These are phyloP conservation scores for Neocrepidodera transversa DNA, from an alignment of 2,888 invertebrate species.

Conservation along the genomic window DNA sequence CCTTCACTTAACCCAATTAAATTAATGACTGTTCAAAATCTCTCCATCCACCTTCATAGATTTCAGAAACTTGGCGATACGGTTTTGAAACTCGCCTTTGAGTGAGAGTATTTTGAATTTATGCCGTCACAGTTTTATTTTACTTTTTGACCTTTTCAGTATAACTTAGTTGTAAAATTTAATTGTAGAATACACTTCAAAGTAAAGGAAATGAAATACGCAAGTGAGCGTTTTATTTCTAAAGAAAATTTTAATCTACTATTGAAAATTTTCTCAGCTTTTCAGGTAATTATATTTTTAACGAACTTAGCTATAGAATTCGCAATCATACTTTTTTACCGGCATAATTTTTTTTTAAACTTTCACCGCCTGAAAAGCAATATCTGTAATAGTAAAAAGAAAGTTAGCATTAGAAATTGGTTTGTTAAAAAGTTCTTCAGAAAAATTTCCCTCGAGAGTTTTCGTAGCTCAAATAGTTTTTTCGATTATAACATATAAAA, in stretches of 20 bases:
- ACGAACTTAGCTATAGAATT: too few species aligned
- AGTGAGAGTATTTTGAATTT: slow-evolving; percentile 16
- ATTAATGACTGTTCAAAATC: slow-evolving; percentile 54
- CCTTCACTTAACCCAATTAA: slow-evolving; percentile 56
- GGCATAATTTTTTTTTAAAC: too few species aligned
- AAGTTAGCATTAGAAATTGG: too few species aligned
- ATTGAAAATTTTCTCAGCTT: not conserved
- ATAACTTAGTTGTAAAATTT: not conserved
- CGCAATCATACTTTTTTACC: too few species aligned
- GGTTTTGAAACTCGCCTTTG: slow-evolving; percentile 14
- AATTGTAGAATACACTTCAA: not conserved
- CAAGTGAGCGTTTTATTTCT: not conserved
- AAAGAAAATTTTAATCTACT: not conserved
- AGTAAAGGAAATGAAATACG: not conserved
- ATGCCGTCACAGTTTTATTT: not conserved
- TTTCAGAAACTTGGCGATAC: slow-evolving; percentile 17
- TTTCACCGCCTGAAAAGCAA: too few species aligned
- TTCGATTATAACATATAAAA: too few species aligned
- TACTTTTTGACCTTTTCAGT: not conserved
- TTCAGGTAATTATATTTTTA: not conserved
- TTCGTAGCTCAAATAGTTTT: too few species aligned
- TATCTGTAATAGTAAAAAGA: too few species aligned
- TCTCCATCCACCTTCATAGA: slow-evolving; percentile 41
- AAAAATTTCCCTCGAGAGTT: too few species aligned
- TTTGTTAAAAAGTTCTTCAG: too few species aligned